Evolutionary conservation across 2,797 vertebrate species (phyloP).

Genomic region (Menidia menidia): DNA sequence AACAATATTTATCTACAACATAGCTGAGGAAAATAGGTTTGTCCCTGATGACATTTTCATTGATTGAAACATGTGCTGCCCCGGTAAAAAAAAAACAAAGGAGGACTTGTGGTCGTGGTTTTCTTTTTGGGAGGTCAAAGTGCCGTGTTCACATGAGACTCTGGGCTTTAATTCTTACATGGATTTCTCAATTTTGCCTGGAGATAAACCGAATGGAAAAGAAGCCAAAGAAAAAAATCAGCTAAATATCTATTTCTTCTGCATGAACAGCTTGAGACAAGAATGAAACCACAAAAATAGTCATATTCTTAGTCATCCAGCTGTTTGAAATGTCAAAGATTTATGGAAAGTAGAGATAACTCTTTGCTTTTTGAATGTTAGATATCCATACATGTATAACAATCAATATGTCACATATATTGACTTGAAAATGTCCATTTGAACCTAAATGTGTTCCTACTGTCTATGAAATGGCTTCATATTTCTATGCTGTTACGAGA

Average conservation of each 20-base stretch:
- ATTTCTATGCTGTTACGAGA: slow-evolving; percentile 36
- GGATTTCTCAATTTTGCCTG: slow-evolving; percentile 70
- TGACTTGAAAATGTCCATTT: not conserved
- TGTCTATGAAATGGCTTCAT: slow-evolving; percentile 34
- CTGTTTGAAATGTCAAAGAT: slow-evolving; percentile 45
- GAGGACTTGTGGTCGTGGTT: slow-evolving; percentile 59
- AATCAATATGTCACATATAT: not conserved
- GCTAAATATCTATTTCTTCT: slow-evolving; percentile 31
- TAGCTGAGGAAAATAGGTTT: slow-evolving; percentile 79
- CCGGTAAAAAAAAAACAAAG: slow-evolving; percentile 78
- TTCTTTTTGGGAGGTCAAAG: slow-evolving; percentile 70
- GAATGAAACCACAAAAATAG: slow-evolving; percentile 24
- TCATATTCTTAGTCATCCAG: slow-evolving; percentile 21
- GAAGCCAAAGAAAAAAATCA: not conserved
- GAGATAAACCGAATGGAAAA: slow-evolving; percentile 42
- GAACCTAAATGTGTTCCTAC: too few relatives aligned
- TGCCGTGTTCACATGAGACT: slow-evolving; percentile 66
- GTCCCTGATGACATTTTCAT: slow-evolving; percentile 84
- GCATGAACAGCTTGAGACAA: slow-evolving; percentile 27
- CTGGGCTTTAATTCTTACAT: slow-evolving; percentile 68
- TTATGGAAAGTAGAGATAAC: not conserved
- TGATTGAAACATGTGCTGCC: slow-evolving; percentile 78
- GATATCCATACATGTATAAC: slow-evolving; percentile 4
- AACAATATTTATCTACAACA: slow-evolving; percentile 80
- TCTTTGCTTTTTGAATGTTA: slow-evolving; percentile 11